phyloP scores from a whole-genome alignment of 2,797 vertebrate species.

The Channallabes apus region DNA sequence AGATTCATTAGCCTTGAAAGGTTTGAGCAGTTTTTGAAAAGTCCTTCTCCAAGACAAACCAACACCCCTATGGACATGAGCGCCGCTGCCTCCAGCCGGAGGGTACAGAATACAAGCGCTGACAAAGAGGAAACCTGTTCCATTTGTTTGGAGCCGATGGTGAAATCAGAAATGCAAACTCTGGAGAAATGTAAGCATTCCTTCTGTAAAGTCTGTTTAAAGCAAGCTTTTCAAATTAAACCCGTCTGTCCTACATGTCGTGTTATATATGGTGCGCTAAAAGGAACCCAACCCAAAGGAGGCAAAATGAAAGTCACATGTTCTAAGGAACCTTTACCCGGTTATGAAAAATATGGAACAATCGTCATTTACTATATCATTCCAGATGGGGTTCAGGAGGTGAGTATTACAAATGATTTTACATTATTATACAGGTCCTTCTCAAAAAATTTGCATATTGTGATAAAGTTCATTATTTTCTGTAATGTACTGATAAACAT shows the following conservation, averaged over 20 bases:
- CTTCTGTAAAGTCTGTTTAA: slow-evolving; percentile 71
- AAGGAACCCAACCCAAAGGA: slow-evolving; percentile 69
- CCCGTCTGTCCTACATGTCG: slow-evolving; percentile 75
- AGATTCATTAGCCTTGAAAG: slow-evolving; percentile 58
- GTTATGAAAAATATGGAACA: slow-evolving; percentile 64
- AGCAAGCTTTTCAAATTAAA: slow-evolving; percentile 68
- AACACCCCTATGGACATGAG: neutral
- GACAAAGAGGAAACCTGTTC: slow-evolving; percentile 63
- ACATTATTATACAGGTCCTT: too few relatives aligned
- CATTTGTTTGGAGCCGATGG: slow-evolving; percentile 73
- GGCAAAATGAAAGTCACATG: slow-evolving; percentile 59
- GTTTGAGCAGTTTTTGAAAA: slow-evolving; percentile 50
- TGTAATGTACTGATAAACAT: too few relatives aligned
- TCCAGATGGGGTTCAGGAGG: slow-evolving; percentile 70
- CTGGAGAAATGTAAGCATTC: slow-evolving; percentile 70
- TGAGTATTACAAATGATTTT: slow-evolving; percentile 54
- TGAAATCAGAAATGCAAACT: slow-evolving; percentile 42
- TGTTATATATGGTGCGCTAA: slow-evolving; percentile 66
- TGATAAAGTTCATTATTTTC: too few relatives aligned
- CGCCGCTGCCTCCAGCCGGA: neutral
- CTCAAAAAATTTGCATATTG: too few relatives aligned
- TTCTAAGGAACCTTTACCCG: slow-evolving; percentile 54
- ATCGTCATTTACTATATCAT: slow-evolving; percentile 68
- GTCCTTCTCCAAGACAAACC: slow-evolving; percentile 14
- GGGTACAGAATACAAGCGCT: neutral